Base-by-base conservation (phyloP, 1,140 invertebrate species). In the Zophobas atratus region DNA sequence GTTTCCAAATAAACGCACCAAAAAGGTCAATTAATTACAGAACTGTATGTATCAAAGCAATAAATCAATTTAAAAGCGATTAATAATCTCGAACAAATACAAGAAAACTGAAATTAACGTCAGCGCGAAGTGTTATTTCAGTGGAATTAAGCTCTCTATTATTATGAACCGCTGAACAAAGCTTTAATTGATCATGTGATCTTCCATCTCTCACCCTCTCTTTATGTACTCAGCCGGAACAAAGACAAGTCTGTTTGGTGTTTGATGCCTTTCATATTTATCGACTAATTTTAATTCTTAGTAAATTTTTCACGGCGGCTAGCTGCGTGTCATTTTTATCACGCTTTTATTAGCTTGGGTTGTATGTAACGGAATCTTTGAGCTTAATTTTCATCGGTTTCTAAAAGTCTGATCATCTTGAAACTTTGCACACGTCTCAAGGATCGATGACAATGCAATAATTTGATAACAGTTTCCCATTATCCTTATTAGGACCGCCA, bases 41-140 rank as follows among this genome's bases (percentile, higher is more conserved):
- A 72, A 72, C 41, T 67, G 56, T 76, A 67, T 70, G n/a, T 57
- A 76, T 70, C 53, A 60, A 63, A 60, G 56, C 75, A 71, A 79
- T 79, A 79, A 79, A 79, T 79, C 77, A 79, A 79, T 79, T 79
- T 75, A 79, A 79, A 70, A 76, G 48, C 77, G 74, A 79, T 79
- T 79, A 79, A 79, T 79, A 67, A 78, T 78, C 77, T 74, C 77
- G 71, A 75, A 53, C 72, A 78, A 78, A 78, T 75, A 78, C 67
- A 56, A 51, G 60, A 67, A 67, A 67, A 67, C 60, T 67, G 60
- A 67, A 67, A 67, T 67, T 67, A 67, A 67, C 60, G 60, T 67
- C 60, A 67, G 41, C 60, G 3, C 60, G 39, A 67, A 67, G 38
- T 67, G 60, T 67, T 67, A 67, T 67, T 67, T 67, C 60, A 67